These are phyloP conservation scores for Drosophila pseudoananassae DNA, from an alignment of 1,140 invertebrate species.

Conservation along the genomic window DNA sequence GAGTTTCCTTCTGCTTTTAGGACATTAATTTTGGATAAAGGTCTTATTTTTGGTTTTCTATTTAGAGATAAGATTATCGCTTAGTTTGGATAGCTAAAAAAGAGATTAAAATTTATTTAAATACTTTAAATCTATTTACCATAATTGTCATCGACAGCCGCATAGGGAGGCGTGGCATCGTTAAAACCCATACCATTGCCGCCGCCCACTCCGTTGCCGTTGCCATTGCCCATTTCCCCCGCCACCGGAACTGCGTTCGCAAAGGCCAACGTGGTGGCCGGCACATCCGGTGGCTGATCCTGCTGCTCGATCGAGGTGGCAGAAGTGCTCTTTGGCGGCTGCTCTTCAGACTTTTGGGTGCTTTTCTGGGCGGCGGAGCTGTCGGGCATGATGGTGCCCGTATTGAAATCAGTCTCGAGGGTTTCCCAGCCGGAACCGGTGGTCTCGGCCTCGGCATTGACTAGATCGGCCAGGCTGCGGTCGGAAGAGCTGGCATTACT, in stretches of 20 bases:
- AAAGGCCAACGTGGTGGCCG: slow-evolving; percentile 76
- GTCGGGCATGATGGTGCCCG: slow-evolving; percentile 18
- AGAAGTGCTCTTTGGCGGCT: slow-evolving; percentile 39
- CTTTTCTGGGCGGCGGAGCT: slow-evolving; percentile 23
- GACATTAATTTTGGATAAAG: background rate
- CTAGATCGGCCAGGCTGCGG: slow-evolving; percentile 56
- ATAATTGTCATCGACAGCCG: slow-evolving; percentile 79
- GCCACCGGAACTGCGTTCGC: slow-evolving; percentile 69
- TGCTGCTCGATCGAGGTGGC: slow-evolving; percentile 80
- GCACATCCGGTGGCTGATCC: slow-evolving; percentile 74
- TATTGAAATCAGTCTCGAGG: slow-evolving; percentile 72
- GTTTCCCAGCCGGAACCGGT: slow-evolving; percentile 64
- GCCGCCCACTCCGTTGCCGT: slow-evolving; percentile 16
- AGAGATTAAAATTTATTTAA: background rate
- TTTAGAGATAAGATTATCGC: background rate
- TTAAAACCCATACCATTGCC: slow-evolving; percentile 13
- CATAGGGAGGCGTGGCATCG: slow-evolving; percentile 78
- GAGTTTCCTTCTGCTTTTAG: background rate
- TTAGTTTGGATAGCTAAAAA: too few species aligned
- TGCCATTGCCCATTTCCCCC: slow-evolving; percentile 56
- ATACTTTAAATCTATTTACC: slow-evolving; percentile 63
- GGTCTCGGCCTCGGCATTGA: slow-evolving; percentile 52
- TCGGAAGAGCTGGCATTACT: slow-evolving; percentile 29
- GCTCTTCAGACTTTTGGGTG: slow-evolving; percentile 40
- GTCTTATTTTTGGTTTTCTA: background rate